These are phyloP conservation scores for Lobophora halterata DNA, from an alignment of 2,888 invertebrate species.

Conservation along the genomic window DNA sequence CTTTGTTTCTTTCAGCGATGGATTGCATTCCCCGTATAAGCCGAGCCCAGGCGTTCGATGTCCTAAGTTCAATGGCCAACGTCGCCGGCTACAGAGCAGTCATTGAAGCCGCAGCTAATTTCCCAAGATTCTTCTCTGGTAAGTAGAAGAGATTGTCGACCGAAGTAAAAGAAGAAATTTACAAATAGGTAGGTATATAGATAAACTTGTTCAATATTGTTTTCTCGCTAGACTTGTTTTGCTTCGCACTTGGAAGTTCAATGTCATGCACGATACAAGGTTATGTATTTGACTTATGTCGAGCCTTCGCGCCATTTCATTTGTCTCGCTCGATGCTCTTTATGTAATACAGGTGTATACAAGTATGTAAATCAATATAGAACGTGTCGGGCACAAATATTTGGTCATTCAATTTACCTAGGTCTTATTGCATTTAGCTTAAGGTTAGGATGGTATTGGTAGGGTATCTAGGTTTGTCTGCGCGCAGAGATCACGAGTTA, in stretches of 20 bases:
- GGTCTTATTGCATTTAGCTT: no score
- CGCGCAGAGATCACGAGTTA: constrained; percentile 9
- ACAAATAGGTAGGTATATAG: not conserved
- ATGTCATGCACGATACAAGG: constrained; percentile 10
- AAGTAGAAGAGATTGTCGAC: constrained; percentile 24
- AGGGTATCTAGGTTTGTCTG: constrained; percentile 7
- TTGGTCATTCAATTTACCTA: no score
- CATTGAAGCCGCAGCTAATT: constrained; percentile 93
- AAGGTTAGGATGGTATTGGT: no score
- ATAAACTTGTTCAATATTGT: not conserved
- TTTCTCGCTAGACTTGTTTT: constrained; percentile 7
- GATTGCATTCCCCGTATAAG: constrained; percentile 94
- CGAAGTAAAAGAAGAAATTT: not conserved
- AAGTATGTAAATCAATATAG: no score
- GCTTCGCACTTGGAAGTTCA: constrained; percentile 3
- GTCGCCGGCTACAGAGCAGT: constrained; percentile 94
- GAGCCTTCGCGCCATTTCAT: not conserved
- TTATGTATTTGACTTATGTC: constrained; percentile 5
- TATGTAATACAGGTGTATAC: no score
- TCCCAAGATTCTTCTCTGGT: constrained; percentile 95
- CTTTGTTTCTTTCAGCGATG: constrained; percentile 85
- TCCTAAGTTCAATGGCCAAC: constrained; percentile 95
- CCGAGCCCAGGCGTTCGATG: constrained; percentile 94
- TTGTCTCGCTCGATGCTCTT: not conserved
- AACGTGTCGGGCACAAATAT: no score